Evolutionary conservation across 2,797 vertebrate genomes (phyloP).

Genomic region (Chrysocyon brachyurus): DNA sequence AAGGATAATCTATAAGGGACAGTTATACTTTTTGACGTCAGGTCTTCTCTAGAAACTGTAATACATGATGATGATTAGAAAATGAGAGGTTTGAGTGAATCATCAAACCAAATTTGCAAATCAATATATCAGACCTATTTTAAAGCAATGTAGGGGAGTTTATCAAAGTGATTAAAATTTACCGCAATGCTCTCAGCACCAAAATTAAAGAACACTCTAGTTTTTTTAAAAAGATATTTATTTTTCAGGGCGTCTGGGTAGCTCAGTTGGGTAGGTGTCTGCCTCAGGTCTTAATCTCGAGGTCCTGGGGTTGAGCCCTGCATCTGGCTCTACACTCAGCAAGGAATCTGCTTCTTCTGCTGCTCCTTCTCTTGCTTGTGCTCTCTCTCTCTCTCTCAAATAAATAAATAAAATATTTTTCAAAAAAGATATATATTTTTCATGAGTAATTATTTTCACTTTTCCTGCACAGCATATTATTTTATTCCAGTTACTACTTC

Average conservation of each 20-base stretch:
- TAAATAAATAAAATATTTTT: neutral
- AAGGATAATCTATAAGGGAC: neutral
- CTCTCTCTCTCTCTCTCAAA: neutral
- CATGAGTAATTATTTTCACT: conserved; percentile 9
- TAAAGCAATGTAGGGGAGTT: neutral
- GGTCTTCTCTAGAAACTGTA: neutral
- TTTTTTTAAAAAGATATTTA: neutral
- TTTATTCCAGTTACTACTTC: conserved; percentile 9
- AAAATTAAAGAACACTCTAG: neutral
- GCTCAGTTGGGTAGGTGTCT: neutral
- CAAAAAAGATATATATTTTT: neutral
- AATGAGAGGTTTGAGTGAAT: neutral
- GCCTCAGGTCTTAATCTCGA: neutral
- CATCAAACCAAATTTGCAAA: neutral
- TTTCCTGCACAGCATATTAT: neutral
- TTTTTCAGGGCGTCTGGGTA: neutral
- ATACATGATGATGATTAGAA: neutral
- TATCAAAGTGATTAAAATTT: neutral
- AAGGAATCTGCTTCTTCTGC: neutral
- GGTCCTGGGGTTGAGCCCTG: neutral
- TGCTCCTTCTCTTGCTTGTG: neutral
- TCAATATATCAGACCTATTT: neutral
- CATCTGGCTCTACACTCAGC: neutral
- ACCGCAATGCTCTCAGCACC: neutral
- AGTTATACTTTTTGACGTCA: neutral